Evolutionary conservation across 2,797 vertebrate genomes (phyloP).

Genomic region (Chaetophractus vellerosus): DNA sequence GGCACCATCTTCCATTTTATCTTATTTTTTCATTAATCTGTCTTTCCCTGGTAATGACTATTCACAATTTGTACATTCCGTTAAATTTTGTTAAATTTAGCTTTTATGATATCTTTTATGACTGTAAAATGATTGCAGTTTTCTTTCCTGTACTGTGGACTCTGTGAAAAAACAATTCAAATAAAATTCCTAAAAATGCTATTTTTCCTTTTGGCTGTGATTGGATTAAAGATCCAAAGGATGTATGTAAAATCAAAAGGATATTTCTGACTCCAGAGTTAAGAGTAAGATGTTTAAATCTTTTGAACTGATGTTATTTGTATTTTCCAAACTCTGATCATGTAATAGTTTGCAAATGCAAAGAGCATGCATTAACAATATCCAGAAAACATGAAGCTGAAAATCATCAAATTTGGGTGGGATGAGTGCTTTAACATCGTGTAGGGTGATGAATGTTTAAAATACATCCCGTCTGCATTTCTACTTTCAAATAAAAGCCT

Average conservation of each 20-base stretch:
- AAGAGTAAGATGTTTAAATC: neutral
- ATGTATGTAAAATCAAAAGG: neutral
- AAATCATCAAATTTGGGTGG: neutral
- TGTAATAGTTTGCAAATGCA: neutral
- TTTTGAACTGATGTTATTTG: neutral
- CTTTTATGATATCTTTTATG: accelerated
- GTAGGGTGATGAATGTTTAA: neutral
- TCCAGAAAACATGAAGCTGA: neutral
- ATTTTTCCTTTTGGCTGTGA: neutral
- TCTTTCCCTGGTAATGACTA: neutral
- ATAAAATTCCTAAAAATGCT: neutral
- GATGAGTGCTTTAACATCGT: neutral
- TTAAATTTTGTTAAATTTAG: neutral
- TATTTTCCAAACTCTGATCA: neutral
- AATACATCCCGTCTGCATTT: neutral
- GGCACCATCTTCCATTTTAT: accelerated
- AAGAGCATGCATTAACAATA: neutral
- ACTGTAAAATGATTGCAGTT: accelerated
- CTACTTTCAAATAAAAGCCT: neutral
- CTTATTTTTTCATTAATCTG: too few relatives aligned
- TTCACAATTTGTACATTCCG: accelerated
- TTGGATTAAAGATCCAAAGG: neutral
- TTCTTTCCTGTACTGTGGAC: neutral
- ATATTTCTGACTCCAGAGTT: neutral
- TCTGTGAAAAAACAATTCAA: neutral